phyloP scores from a whole-genome alignment of 2,113 vertebrate species.

The Eidolon helvum region DNA sequence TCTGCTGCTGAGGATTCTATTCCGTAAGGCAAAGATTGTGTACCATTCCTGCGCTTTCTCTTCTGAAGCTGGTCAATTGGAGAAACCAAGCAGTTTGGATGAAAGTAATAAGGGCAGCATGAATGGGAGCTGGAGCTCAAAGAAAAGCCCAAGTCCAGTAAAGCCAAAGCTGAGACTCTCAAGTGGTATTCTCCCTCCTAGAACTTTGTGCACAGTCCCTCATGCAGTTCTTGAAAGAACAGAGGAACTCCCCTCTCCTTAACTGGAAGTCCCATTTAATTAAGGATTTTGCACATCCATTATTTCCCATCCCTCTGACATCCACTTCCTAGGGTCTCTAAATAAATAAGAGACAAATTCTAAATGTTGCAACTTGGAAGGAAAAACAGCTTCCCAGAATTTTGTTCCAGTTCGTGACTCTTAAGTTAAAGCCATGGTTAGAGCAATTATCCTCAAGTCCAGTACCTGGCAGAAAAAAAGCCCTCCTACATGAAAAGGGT shows the following conservation, averaged over 20 bases:
- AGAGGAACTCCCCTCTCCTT: background rate
- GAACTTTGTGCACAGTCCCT: background rate
- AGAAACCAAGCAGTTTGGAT: background rate
- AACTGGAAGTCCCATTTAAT: background rate
- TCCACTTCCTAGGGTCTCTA: background rate
- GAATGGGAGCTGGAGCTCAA: background rate
- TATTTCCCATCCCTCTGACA: background rate
- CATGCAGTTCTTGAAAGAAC: background rate
- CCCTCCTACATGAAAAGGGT: slow-evolving; percentile 2
- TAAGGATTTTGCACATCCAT: background rate
- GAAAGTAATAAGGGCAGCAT: background rate
- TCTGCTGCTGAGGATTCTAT: background rate
- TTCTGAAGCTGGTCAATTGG: background rate
- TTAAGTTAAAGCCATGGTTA: slow-evolving; percentile 42
- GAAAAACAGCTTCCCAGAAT: background rate
- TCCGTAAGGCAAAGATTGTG: background rate
- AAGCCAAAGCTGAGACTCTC: background rate
- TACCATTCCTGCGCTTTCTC: background rate
- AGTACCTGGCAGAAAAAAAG: slow-evolving; percentile 39
- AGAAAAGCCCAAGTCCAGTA: background rate
- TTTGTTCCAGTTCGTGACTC: slow-evolving; percentile 54
- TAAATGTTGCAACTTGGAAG: slow-evolving; percentile 19
- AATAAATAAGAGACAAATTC: slow-evolving; percentile 38
- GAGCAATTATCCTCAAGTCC: slow-evolving; percentile 29
- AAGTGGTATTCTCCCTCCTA: background rate